phyloP scores from a whole-genome alignment of 1,140 invertebrate genomes.

The Arctopsyche grandis region DNA sequence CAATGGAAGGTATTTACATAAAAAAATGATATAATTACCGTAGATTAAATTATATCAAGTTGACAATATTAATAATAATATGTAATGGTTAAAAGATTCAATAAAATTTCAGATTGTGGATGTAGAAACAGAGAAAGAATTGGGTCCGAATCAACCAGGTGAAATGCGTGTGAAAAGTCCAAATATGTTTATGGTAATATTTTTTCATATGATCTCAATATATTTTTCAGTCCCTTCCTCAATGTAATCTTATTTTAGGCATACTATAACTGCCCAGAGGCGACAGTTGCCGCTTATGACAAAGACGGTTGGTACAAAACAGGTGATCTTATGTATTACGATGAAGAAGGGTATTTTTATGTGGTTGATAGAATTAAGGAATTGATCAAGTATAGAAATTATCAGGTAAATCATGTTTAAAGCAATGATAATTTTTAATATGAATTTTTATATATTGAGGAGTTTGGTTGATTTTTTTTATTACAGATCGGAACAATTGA shows the following conservation, averaged over 20 bases:
- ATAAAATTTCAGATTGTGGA: constrained; percentile 42
- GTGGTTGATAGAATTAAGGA: constrained; percentile 79
- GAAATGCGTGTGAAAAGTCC: constrained; percentile 58
- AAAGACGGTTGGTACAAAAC: constrained; percentile 73
- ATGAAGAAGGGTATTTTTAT: constrained; percentile 72
- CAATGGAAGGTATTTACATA: constrained; percentile 42
- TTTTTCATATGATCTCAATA: too few species aligned
- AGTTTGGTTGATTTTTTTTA: neutral
- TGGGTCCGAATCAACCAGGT: constrained; percentile 58
- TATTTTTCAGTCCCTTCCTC: too few species aligned
- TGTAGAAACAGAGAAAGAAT: constrained; percentile 56
- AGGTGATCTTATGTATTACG: constrained; percentile 76
- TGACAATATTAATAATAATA: too few species aligned
- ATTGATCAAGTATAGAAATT: constrained; percentile 74
- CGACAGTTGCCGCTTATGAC: constrained; percentile 59
- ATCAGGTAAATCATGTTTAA: constrained; percentile 55
- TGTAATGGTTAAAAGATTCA: too few species aligned
- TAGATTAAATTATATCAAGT: too few species aligned
- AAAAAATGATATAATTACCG: too few species aligned
- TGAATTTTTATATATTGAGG: too few species aligned
- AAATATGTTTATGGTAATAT: neutral
- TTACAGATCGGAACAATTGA: constrained; percentile 57
- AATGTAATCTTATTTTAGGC: constrained; percentile 7
- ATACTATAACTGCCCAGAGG: constrained; percentile 53
- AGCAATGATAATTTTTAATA: constrained; percentile 4